Base-by-base conservation (phyloP, 1,140 invertebrate genomes). In the Heliconius congener region DNA sequence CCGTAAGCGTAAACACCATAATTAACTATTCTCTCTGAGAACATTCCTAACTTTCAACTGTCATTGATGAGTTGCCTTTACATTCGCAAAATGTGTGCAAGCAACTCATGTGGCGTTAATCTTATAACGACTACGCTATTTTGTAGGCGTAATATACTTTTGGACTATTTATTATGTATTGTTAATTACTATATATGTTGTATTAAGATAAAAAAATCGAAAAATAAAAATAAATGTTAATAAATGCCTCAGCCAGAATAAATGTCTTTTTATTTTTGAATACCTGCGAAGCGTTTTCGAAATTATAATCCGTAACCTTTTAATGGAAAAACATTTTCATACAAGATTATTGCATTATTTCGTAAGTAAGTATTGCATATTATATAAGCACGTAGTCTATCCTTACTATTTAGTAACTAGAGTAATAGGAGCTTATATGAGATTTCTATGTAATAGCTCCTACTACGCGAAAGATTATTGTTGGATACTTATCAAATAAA, bases 131-230 rank as follows among this genome's bases (percentile, higher is more conserved):
- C 93, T 94, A 94, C 93, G 93, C 91, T 94, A 92, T 93, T 94
- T 93, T 94, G 93, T 94, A 94, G 91, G 91, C 93, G 93, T 94
- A 93, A 94, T 94, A 94, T 94, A 94, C 93, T 94, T 94, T 94
- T 94, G 91, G 93, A 94, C 93, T 94, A 94, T 94, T 94, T 94
- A 94, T 94, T 94, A 94, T 92, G 93, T 94, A 94, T 94, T 94
- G 93, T 94, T 94, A 94, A 94, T 93, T 94, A 94, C 93, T 93
- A 94, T 93, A 91, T 94, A 94, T 94, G 92, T 94, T 94, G 92
- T 94, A 94, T 93, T 94, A 93, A 93, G 91, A 92, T 90, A 88
- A 92, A 90, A 91, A 92, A 90, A 93, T 86, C 85, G 85, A 89
- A 93, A 92, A 93, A 89, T 87, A 91, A 94, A 94, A 91, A 92